Percentiles rank a stretch among this genome's conserved stretches.
These are phyloP conservation scores for Osmoderma eremita DNA, from an alignment of 2,888 invertebrate genomes.

Conservation along the genomic window DNA sequence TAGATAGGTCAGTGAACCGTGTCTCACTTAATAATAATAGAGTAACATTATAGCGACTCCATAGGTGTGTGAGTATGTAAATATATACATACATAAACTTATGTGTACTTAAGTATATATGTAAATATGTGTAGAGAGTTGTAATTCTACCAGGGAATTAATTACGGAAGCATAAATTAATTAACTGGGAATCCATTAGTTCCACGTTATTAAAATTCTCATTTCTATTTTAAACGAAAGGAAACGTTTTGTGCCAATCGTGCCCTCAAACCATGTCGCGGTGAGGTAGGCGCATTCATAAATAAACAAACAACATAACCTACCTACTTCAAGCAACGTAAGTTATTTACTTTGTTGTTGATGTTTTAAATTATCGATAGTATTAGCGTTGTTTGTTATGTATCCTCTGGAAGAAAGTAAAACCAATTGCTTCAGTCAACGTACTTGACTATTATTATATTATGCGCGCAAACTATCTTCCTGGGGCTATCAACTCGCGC, in stretches of 20 bases:
- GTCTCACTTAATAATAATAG: slow-evolving; percentile 31
- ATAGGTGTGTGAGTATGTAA: slow-evolving; percentile 12
- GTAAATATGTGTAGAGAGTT: neutral
- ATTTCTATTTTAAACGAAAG: slow-evolving; percentile 21
- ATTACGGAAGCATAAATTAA: slow-evolving; percentile 25
- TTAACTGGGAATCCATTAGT: slow-evolving; percentile 9
- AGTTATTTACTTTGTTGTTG: slow-evolving; percentile 25
- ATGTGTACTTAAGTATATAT: neutral
- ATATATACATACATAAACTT: neutral
- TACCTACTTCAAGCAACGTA: neutral
- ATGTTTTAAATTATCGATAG: slow-evolving; percentile 28
- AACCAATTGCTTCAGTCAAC: slow-evolving; percentile 12
- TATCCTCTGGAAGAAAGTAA: slow-evolving; percentile 24
- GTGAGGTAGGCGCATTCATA: neutral
- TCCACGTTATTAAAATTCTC: slow-evolving; percentile 13
- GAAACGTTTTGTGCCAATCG: neutral
- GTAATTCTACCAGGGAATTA: slow-evolving; percentile 28
- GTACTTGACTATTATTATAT: neutral
- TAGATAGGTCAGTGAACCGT: slow-evolving; percentile 43
- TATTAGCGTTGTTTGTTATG: slow-evolving; percentile 29
- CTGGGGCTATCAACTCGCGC: slow-evolving; percentile 3
- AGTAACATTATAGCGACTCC: slow-evolving; percentile 27
- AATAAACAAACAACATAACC: slow-evolving; percentile 27
- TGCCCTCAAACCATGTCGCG: neutral
- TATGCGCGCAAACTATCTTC: neutral